Evolutionary conservation across 2,113 vertebrate genomes (phyloP), one percentile per base, ranked within the genome.

Genomic region (Salminus brasiliensis): DNA sequence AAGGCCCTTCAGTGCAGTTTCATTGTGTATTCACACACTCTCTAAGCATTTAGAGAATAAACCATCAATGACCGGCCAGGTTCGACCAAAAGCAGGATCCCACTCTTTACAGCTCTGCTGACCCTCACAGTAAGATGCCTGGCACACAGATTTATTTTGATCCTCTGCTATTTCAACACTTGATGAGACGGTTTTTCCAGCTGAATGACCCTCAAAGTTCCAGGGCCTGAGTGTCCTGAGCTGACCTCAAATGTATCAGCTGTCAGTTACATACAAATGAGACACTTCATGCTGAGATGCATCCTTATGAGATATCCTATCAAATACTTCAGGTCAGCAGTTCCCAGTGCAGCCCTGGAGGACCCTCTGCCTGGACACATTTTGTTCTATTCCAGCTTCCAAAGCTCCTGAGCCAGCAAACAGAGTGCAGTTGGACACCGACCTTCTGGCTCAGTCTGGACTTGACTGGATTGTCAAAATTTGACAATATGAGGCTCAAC

Each of bases 61-160:
- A 66, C 12, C 11, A 66, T n/a, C 21, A 65, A 18, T 18, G 21
- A 12, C 32, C 36, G 62, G 12, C 34, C 62, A 66, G 60, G 12
- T 4, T 39, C 21, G n/a, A 45, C 30, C 11, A 39, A 43, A 16
- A 3, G 32, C 10, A n/a, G 15, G 30, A 39, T 62, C 55, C 72
- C 36, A 74, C 72, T 74, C 15, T 47, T 62, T 57, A 16, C 32
- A 60, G 25, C 29, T 39, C 5, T 3, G 18, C 55, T 74, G 62
- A 74, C 62, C 55, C 55, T 34, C 2, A 21, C 55, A 74, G 25
- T 8, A 15, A 60, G 36, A 45, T 15, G 39, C 55, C 43, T 62
- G 39, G 62, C 16, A 74, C 13, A 63, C 30, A 63, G 55, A 57
- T 57, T 57, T 29, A 60, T 60, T 62, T 30, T 62, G 32, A 34